Percentiles rank a stretch among this genome's conserved stretches.
Conservation (phyloP, 37 sponge, comb jelly and placozoan genomes). For the Halichondria panicea region DNA sequence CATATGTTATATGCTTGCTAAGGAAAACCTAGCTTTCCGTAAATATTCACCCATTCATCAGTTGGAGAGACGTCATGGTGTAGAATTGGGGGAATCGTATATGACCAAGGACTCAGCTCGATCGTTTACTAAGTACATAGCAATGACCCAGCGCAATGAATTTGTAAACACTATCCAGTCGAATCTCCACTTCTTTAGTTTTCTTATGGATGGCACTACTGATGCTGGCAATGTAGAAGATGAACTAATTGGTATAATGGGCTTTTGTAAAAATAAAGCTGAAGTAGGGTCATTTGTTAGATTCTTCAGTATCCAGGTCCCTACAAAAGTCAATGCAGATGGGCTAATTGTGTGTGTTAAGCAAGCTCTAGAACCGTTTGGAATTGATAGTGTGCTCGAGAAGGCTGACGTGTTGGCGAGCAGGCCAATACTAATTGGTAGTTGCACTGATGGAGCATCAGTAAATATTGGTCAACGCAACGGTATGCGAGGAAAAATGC, state of each 20-base stretch:
- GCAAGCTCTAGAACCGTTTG: conserved; percentile 23
- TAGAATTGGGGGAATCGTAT: conserved; percentile 52
- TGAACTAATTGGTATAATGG: conserved; percentile 31
- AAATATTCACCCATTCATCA: conserved; percentile 38
- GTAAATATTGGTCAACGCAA: conserved; percentile 53
- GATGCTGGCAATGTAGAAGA: conserved; percentile 27
- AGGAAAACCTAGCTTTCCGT: conserved; percentile 37
- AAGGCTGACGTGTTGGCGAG: not conserved
- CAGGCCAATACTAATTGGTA: conserved; percentile 39
- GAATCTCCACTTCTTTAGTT: conserved; percentile 40
- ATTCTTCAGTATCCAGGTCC: conserved; percentile 8
- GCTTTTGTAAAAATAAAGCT: conserved; percentile 11
- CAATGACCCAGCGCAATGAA: conserved; percentile 13
- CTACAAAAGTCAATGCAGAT: conserved; percentile 41
- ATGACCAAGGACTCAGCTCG: conserved; percentile 18
- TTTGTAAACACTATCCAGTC: conserved; percentile 1
- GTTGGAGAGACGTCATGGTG: conserved; percentile 57
- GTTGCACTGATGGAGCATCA: conserved; percentile 73
- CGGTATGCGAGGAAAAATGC: conserved; percentile 48
- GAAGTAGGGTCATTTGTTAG: conserved; percentile 30
- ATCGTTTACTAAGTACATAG: conserved; percentile 22
- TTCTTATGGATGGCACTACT: conserved; percentile 51
- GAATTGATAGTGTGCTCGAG: conserved; percentile 27
- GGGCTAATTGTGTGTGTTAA: conserved; percentile 42
- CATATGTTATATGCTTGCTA: conserved; percentile 27